A percentile compares a stretch with the other conserved stretches of the same genome.
phyloP scores from a whole-genome alignment of 2,888 invertebrate genomes.

The Pseudanteris insignis region DNA sequence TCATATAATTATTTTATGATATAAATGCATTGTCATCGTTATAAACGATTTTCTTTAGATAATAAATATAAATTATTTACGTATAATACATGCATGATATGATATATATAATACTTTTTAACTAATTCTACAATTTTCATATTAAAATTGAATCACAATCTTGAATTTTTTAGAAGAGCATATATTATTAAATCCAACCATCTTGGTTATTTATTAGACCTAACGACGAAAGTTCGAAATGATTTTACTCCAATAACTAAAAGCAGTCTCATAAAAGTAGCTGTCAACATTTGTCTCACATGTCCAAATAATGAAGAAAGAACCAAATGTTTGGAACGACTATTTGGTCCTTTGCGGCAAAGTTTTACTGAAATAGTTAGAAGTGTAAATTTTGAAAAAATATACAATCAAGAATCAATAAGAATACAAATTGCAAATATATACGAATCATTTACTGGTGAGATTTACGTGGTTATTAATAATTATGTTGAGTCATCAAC shows the following conservation, averaged over 20 bases:
- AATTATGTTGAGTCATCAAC: neutral
- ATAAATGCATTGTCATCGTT: too few species aligned
- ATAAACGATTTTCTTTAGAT: too few species aligned
- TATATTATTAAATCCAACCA: constrained; percentile 71
- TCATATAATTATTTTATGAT: too few species aligned
- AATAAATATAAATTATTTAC: too few species aligned
- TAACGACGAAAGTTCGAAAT: constrained; percentile 69
- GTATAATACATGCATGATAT: too few species aligned
- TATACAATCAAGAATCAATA: constrained; percentile 72
- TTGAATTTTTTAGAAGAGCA: constrained; percentile 68
- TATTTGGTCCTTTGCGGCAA: constrained; percentile 66
- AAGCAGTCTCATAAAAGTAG: constrained; percentile 76
- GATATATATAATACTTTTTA: too few species aligned
- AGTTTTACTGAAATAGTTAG: constrained; percentile 70
- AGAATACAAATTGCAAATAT: constrained; percentile 78
- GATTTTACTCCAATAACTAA: constrained; percentile 71
- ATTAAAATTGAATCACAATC: too few species aligned
- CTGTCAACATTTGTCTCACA: constrained; percentile 74
- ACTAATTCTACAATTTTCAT: too few species aligned
- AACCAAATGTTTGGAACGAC: constrained; percentile 53
- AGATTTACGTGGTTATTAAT: constrained; percentile 5
- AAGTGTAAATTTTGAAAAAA: constrained; percentile 69
- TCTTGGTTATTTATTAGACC: constrained; percentile 69
- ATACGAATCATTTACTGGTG: constrained; percentile 77
- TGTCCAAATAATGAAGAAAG: constrained; percentile 56